These are phyloP conservation scores for Drosophila parthenogenetica DNA, from an alignment of 2,888 invertebrate species.

Conservation along the genomic window DNA sequence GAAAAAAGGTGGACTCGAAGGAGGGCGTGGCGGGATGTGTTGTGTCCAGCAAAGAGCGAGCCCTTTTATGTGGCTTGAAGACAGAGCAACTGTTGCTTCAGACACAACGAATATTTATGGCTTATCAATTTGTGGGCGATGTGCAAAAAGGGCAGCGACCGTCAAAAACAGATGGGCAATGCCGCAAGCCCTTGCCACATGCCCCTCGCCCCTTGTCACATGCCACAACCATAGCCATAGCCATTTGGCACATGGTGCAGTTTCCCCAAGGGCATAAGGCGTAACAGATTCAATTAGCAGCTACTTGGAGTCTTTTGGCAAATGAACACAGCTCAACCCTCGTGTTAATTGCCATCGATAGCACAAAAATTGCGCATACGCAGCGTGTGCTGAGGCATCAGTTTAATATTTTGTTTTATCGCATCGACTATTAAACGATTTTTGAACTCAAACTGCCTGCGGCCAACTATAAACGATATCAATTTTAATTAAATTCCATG, in stretches of 20 bases:
- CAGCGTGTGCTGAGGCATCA: conserved; percentile 34
- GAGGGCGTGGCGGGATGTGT: not conserved
- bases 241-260: conserved; percentile 8
- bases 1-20: not conserved
- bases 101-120: conserved; percentile 67
- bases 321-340: conserved; percentile 21
- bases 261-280: conserved; percentile 26
- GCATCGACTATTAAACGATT: conserved; percentile 42
- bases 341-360: conserved; percentile 29
- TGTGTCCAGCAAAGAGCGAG: conserved; percentile 30
- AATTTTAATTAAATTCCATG: conserved; percentile 66
- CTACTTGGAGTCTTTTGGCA: conserved; percentile 28
- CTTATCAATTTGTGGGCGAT: conserved; percentile 66
- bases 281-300: conserved; percentile 67
- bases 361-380: conserved; percentile 63
- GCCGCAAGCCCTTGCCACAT: not conserved
- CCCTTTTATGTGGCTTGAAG: conserved; percentile 61
- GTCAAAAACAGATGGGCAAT: conserved; percentile 22
- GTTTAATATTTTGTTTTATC: conserved; percentile 38
- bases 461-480: conserved; percentile 3
- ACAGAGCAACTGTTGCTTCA: conserved; percentile 65
- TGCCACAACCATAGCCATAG: not conserved
- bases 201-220: conserved; percentile 4
- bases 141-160: conserved; percentile 47
- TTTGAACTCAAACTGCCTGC: conserved; percentile 17